Base-by-base conservation (phyloP, 2,888 invertebrate species). In the Apamea crenata region DNA sequence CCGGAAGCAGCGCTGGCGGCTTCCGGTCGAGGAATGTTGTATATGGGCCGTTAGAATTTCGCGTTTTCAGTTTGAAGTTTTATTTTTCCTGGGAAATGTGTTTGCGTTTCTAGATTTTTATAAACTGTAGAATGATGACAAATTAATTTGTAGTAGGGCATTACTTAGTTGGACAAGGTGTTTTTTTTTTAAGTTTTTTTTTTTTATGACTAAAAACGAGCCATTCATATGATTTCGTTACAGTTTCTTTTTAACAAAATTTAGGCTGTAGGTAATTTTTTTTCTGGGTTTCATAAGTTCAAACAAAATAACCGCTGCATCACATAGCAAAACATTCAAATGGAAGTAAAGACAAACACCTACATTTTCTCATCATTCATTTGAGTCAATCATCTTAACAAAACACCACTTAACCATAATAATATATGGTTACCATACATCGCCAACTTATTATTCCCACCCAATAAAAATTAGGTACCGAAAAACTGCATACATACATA, bases 1-100 rank as follows among this genome's bases (percentile, higher is more conserved):
- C 94, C 96, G 96, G 96, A 96, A 95, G 94, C 94, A 93, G 94
- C 94, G 94, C 95, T 94, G 95, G 93, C 95, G 93, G 92, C 94
- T 94, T 96, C 96, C 96, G 96, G 94, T 91, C 94, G 91, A 92
- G 92, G 93, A 93, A 92, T 93, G 94, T 94, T 93, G 94, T 94
- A 92, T 94, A 94, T 92, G 93, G 91, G 90, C 91, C 91, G 91
- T 89, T 87, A 88, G 91, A 90, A 91, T 92, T 92, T 91, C 87
- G 90, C 92, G 90, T 92, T 95, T 94, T 93, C 92, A 93, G 91
- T 90, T 89, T 87, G 87, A 82, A 88, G 78, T 87, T 87, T 90
- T 86, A 90, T 91, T 86, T 88, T 90, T 82, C 81, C 71, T 90
- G 88, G 79, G 73, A 89, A 88, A 88, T 69, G 63, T 59, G 25